Evolutionary conservation across 2,888 invertebrate genomes (phyloP).

Genomic region (Acronicta leporina): DNA sequence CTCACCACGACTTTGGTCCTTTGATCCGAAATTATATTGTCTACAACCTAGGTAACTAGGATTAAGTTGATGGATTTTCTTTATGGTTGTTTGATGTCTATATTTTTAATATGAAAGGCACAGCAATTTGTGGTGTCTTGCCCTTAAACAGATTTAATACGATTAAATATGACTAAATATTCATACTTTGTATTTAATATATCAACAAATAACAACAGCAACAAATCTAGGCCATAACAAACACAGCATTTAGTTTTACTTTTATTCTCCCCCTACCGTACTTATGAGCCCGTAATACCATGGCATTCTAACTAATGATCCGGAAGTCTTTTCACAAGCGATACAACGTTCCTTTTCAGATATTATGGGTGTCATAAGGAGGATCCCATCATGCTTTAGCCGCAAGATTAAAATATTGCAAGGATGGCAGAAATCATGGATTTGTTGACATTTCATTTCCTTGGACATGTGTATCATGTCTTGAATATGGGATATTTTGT

Average conservation of each 20-base stretch:
- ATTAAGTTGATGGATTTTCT: no score
- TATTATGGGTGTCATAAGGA: slow-evolving; percentile 40
- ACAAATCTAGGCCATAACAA: not conserved
- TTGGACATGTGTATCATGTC: no score
- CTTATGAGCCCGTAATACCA: slow-evolving; percentile 11
- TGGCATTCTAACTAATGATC: slow-evolving; percentile 38
- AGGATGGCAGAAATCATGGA: slow-evolving; percentile 10
- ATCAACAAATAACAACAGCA: not conserved
- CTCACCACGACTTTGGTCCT: no score
- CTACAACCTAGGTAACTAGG: no score
- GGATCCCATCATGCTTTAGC: slow-evolving; percentile 16
- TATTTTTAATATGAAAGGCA: no score
- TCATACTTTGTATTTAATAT: not conserved
- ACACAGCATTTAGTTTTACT: slow-evolving; percentile 9
- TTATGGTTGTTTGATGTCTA: no score
- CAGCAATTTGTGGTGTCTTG: no score
- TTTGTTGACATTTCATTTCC: no score
- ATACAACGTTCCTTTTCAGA: slow-evolving; percentile 41
- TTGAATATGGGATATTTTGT: no score
- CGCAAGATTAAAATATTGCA: slow-evolving; percentile 22
- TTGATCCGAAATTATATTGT: no score
- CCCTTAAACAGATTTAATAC: no score
- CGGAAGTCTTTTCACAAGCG: slow-evolving; percentile 53
- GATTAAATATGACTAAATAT: not conserved
- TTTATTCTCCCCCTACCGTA: slow-evolving; percentile 6